A percentile compares a stretch with the other conserved stretches of the same genome.
Conservation (phyloP, 2,113 vertebrate genomes). For the Sphaerodactylus townsendi region DNA sequence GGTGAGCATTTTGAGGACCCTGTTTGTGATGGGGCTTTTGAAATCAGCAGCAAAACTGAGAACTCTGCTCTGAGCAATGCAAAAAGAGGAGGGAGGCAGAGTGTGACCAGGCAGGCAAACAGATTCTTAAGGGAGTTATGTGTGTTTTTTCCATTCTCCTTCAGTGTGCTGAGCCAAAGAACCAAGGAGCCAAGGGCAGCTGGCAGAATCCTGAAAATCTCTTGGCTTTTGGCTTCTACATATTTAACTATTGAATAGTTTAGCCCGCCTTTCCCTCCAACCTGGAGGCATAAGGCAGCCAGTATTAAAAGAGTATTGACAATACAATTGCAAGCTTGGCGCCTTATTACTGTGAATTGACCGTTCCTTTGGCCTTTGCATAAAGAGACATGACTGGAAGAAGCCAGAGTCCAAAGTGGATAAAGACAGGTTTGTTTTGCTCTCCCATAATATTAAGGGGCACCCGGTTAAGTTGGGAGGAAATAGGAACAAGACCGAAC, state of each 20-base stretch:
- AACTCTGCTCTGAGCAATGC: background rate
- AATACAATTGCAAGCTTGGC: too few species aligned
- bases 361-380: too few species aligned
- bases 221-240: background rate
- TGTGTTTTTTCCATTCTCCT: background rate
- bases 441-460: too few species aligned
- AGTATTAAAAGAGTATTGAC: background rate
- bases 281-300: background rate
- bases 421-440: too few species aligned
- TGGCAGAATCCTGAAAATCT: background rate
- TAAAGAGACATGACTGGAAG: too few species aligned
- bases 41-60: background rate
- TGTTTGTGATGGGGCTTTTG: background rate
- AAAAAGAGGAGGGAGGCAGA: background rate
- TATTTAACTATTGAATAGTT: background rate
- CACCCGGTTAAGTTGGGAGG: too few species aligned
- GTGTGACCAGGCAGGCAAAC: background rate
- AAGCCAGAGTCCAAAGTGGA: too few species aligned
- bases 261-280: background rate
- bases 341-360: too few species aligned
- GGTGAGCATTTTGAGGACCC: too few species aligned
- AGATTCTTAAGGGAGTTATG: background rate
- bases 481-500: too few species aligned
- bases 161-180: background rate
- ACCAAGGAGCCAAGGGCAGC: rapidly evolving